Conservation (phyloP, 2,113 vertebrate species). For the Pollimyrus isidori region DNA sequence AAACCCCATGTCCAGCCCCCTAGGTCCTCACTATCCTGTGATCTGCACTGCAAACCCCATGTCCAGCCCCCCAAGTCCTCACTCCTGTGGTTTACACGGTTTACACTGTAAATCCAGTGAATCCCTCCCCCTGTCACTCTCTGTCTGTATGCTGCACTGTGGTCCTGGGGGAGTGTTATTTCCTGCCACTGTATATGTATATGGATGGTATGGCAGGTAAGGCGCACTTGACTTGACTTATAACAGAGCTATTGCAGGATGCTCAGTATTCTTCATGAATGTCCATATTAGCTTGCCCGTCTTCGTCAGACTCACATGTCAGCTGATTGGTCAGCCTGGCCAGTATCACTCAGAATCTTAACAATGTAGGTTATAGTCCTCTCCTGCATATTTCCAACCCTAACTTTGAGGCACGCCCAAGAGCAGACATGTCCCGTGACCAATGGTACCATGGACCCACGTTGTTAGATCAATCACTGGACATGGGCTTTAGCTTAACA, state of each 20-base stretch:
- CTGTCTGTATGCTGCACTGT: neutral
- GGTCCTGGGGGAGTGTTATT: neutral
- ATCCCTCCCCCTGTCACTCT: neutral
- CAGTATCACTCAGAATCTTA: neutral
- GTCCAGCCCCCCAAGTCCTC: too few relatives aligned
- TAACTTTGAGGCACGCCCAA: slow-evolving; percentile 68
- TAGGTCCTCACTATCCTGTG: too few relatives aligned
- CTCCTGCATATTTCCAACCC: slow-evolving; percentile 42
- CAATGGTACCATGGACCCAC: slow-evolving; percentile 54
- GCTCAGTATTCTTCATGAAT: neutral
- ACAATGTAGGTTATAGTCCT: neutral
- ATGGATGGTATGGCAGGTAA: neutral
- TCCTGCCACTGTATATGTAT: neutral
- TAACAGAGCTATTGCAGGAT: neutral
- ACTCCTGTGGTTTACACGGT: neutral
- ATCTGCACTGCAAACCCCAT: too few relatives aligned
- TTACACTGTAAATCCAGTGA: neutral
- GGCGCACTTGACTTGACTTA: neutral
- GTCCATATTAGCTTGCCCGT: neutral
- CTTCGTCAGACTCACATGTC: neutral
- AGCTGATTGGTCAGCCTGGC: neutral
- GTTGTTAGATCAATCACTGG: slow-evolving; percentile 45
- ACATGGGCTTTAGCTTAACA: neutral
- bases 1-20: neutral
- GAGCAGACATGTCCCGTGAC: slow-evolving; percentile 72